These are phyloP conservation scores for Platynereis dumerilii DNA, from an alignment of 2,888 invertebrate genomes.

Conservation along the genomic window DNA sequence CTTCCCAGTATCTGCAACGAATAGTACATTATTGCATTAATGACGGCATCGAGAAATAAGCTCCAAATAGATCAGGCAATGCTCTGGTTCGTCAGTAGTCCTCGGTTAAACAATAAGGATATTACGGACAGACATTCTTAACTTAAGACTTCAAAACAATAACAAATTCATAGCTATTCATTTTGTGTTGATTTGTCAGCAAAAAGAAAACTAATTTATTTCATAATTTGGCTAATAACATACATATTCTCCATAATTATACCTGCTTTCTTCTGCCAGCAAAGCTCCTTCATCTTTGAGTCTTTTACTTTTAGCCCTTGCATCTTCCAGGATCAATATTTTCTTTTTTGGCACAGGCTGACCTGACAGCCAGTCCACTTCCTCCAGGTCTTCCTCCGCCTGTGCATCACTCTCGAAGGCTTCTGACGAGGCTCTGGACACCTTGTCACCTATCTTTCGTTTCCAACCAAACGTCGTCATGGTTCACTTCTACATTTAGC, in stretches of 20 bases:
- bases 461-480: slow-evolving; percentile 59
- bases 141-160: too few relatives aligned
- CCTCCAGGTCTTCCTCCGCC: slow-evolving; percentile 45
- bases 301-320: slow-evolving; percentile 48
- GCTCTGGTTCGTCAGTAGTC: too few relatives aligned
- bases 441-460: slow-evolving; percentile 52
- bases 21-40: too few relatives aligned
- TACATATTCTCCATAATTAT: not conserved
- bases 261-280: slow-evolving; percentile 60
- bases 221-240: too few relatives aligned
- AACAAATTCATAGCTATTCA: too few relatives aligned
- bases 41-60: too few relatives aligned
- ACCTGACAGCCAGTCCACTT: slow-evolving; percentile 54
- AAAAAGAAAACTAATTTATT: too few relatives aligned
- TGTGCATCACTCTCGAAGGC: slow-evolving; percentile 48
- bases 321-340: slow-evolving; percentile 53
- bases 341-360: slow-evolving; percentile 40
- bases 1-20: slow-evolving; percentile 61
- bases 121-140: too few relatives aligned
- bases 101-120: too few relatives aligned
- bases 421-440: slow-evolving; percentile 40
- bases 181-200: too few relatives aligned
- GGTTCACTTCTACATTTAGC: not conserved
- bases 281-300: slow-evolving; percentile 54
- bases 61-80: too few relatives aligned